Conservation (phyloP, 2,888 invertebrate species). For the Oscheius sp. region DNA sequence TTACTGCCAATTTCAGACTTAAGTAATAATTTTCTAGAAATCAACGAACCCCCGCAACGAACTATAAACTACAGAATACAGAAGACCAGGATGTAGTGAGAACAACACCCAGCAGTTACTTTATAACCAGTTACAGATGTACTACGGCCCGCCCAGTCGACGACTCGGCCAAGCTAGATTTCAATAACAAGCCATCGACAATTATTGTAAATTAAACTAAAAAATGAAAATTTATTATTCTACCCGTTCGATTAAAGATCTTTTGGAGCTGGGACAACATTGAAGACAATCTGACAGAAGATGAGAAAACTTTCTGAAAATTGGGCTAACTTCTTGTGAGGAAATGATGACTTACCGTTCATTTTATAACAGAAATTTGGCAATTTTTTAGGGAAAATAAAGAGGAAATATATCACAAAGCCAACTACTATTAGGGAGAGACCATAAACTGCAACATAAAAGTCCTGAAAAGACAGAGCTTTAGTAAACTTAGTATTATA, state of each 20-base stretch:
- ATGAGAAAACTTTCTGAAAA: slow-evolving; percentile 12
- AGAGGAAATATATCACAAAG: slow-evolving; percentile 55
- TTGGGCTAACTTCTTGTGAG: too few relatives aligned
- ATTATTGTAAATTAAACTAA: background rate
- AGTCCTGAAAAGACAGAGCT: slow-evolving; percentile 47
- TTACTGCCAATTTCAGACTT: too few relatives aligned
- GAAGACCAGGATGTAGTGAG: slow-evolving; percentile 31
- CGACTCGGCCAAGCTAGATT: background rate
- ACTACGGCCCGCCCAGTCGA: slow-evolving; percentile 21
- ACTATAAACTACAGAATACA: slow-evolving; percentile 29
- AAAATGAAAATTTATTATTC: background rate
- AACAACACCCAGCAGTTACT: too few relatives aligned
- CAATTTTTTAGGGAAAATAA: slow-evolving; percentile 52
- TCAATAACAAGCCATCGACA: background rate
- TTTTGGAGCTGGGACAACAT: slow-evolving; percentile 12
- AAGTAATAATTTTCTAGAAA: background rate
- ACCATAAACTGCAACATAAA: slow-evolving; percentile 57
- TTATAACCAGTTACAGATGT: too few relatives aligned
- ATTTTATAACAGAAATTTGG: slow-evolving; percentile 45
- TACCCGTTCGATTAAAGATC: slow-evolving; percentile 16
- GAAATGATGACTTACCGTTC: slow-evolving; percentile 42
- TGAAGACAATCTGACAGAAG: slow-evolving; percentile 17
- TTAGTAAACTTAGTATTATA: too few relatives aligned
- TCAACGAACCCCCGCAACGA: background rate
- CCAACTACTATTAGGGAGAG: slow-evolving; percentile 49